Base-by-base conservation (phyloP, 2,797 vertebrate genomes). In the Helostoma temminkii region DNA sequence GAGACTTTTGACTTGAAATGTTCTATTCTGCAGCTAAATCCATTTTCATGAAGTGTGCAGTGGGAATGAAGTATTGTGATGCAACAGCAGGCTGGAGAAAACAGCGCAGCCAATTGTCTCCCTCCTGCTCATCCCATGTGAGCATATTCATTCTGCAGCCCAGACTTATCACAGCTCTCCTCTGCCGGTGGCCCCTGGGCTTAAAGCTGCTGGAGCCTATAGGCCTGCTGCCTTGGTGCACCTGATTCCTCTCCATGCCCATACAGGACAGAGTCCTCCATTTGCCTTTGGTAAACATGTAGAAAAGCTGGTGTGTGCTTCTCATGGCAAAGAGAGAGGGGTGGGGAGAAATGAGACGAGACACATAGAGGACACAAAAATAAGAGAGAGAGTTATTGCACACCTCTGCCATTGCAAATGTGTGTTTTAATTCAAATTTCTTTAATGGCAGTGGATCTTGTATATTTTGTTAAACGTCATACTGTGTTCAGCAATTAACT, bases 221-320 rank as follows among this genome's bases (percentile, higher is more conserved):
- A 89, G 83, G 80, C 81, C 78, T 1, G n/a, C 70, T 85, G 84
- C 81, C 48, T 59, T 77, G 54, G 55, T 85, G 76, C 90, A 90
- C 89, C 91, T 86, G 89, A 91, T 88, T 92, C 89, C 72, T 86
- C 70, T 66, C 74, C 45, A 71, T 75, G 73, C 91, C 91, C 90
- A 89, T 79, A 56, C 89, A 93, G 89, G 91, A 85, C 60, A 5
- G 52, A 80, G 80, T 88, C 81, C 87, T 88, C 89, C 83, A 91
- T 94, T 93, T 93, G 92, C 93, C 93, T 91, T 90, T 91, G 90
- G 89, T 89, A 93, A 91, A 90, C 85, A 93, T 87, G 80, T 88
- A 82, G 80, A 86, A 68, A 67, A 73, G 74, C 79, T 62, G 30
- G 71, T 71, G 57, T 83, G 68, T 80, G 80, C 63, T 49, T 55